Percentiles rank a stretch among this genome's conserved stretches.
Evolutionary conservation across 2,113 vertebrate species (phyloP).

Genomic region (Tetraodon nigroviridis): DNA sequence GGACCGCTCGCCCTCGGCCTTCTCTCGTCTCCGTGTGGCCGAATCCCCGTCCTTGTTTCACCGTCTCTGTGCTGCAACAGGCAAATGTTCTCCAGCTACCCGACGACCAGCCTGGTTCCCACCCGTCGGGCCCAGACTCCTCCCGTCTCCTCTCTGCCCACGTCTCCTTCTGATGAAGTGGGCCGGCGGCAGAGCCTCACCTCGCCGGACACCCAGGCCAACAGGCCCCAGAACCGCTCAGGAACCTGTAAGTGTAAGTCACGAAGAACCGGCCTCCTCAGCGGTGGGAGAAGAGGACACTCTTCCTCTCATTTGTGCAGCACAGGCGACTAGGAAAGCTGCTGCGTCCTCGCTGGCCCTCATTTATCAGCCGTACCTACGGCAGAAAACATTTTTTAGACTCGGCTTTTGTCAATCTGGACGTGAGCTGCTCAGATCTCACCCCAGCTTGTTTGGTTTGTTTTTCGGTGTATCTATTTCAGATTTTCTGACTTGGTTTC

Average conservation of each 20-base stretch:
- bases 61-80: constrained; percentile 59
- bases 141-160: constrained; percentile 91
- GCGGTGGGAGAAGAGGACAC: background rate
- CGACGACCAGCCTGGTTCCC: constrained; percentile 88
- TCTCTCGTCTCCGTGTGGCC: too few species aligned
- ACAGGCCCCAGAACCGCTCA: constrained; percentile 83
- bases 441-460: too few species aligned
- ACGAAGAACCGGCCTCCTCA: background rate
- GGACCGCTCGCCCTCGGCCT: background rate
- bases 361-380: too few species aligned
- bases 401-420: too few species aligned
- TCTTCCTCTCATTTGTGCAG: too few species aligned
- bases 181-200: constrained; percentile 92
- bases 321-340: too few species aligned
- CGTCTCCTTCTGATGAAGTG: constrained; percentile 93
- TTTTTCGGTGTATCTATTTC: too few species aligned
- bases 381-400: too few species aligned
- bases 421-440: too few species aligned
- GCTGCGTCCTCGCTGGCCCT: too few species aligned
- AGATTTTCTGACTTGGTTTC: too few species aligned
- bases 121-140: constrained; percentile 92
- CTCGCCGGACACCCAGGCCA: constrained; percentile 90
- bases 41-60: background rate
- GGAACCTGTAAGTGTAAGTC: constrained; percentile 69
- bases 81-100: constrained; percentile 99